These are phyloP conservation scores for Hippocampus guttulatus DNA, from an alignment of 2,113 vertebrate species.

Conservation along the genomic window DNA sequence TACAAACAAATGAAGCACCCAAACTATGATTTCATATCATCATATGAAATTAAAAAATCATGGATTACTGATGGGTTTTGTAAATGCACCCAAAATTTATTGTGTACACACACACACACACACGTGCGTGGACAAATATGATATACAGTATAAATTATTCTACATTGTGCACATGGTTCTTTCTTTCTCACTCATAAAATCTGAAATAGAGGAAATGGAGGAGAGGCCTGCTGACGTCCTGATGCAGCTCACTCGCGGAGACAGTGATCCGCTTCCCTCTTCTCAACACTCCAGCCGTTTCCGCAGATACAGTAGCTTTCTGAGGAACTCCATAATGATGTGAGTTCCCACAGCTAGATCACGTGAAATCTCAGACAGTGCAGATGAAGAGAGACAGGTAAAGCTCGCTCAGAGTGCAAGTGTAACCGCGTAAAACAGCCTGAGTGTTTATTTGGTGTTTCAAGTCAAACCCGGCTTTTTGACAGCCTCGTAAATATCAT, in stretches of 20 bases:
- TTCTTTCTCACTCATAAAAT: constrained; percentile 4
- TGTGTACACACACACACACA: too few species aligned
- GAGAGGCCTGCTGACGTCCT: constrained; percentile 20
- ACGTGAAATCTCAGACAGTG: background rate
- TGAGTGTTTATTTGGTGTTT: constrained; percentile 24
- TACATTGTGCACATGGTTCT: background rate
- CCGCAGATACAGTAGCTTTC: background rate
- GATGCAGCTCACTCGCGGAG: constrained; percentile 1
- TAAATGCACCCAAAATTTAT: too few species aligned
- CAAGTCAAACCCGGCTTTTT: constrained; percentile 39
- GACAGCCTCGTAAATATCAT: constrained; percentile 14
- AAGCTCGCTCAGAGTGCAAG: background rate
- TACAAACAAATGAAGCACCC: too few species aligned
- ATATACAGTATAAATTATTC: background rate
- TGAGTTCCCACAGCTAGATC: background rate
- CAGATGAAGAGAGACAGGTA: background rate
- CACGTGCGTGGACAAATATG: too few species aligned
- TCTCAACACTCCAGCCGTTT: background rate
- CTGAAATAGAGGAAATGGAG: constrained; percentile 45
- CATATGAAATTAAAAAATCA: too few species aligned
- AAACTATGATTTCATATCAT: too few species aligned
- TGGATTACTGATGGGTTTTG: too few species aligned
- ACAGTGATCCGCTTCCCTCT: background rate
- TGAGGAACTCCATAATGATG: background rate
- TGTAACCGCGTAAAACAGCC: constrained; percentile 13